These are phyloP conservation scores for Microchirus variegatus DNA, from an alignment of 2,797 vertebrate species.

Conservation along the genomic window DNA sequence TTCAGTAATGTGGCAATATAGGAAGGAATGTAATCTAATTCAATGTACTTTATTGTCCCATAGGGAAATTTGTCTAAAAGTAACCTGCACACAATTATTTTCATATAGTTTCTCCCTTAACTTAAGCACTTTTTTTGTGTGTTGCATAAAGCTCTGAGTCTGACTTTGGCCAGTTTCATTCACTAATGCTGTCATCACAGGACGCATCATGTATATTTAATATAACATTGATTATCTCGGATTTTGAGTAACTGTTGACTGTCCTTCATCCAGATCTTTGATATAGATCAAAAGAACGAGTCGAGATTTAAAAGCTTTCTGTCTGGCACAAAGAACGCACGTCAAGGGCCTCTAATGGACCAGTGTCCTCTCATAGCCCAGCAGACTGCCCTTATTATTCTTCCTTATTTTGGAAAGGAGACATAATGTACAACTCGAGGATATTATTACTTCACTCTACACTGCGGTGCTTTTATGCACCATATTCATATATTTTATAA, in stretches of 20 bases:
- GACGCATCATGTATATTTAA: constrained; percentile 7
- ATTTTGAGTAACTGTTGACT: constrained; percentile 6
- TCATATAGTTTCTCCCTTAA: too few species aligned
- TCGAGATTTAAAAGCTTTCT: constrained; percentile 20
- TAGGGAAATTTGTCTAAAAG: too few species aligned
- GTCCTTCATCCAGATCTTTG: constrained; percentile 23
- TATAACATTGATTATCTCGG: background rate
- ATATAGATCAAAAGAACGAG: constrained; percentile 36
- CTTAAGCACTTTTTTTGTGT: too few species aligned
- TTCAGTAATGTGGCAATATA: too few species aligned
- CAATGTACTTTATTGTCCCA: too few species aligned
- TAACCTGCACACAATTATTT: too few species aligned
- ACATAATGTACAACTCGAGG: constrained; percentile 46
- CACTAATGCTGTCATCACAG: constrained; percentile 7
- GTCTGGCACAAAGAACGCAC: constrained; percentile 9
- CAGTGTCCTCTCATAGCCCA: constrained; percentile 13
- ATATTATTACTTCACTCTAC: constrained; percentile 29
- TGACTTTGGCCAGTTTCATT: background rate
- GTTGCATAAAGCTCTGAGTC: too few species aligned
- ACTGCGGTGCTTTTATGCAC: constrained; percentile 40
- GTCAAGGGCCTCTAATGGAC: constrained; percentile 32
- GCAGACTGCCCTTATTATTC: constrained; percentile 31
- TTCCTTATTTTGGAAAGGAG: constrained; percentile 30
- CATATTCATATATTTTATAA: constrained; percentile 60
- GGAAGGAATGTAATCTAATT: too few species aligned